A percentile compares a stretch with the other conserved stretches of the same genome.
Evolutionary conservation across 2,797 vertebrate species (phyloP).

Genomic region (Falco novaeseelandiae): DNA sequence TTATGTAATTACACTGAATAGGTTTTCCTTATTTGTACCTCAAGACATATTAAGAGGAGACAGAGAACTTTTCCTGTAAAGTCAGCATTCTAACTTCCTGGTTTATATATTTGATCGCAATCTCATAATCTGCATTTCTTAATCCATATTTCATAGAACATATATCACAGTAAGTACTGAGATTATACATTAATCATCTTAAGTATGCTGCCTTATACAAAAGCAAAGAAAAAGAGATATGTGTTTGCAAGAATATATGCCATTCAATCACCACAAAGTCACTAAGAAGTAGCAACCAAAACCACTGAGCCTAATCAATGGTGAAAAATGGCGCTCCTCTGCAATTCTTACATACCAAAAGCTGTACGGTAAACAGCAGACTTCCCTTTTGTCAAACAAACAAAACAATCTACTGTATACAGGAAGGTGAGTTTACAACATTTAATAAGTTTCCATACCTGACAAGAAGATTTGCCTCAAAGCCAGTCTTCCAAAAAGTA

Average conservation of each 20-base stretch:
- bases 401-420: neutral
- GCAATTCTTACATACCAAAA: neutral
- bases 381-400: neutral
- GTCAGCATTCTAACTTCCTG: neutral
- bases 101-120: neutral
- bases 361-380: neutral
- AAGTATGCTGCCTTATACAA: neutral
- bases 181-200: neutral
- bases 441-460: neutral
- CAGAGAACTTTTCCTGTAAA: neutral
- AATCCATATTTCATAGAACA: neutral
- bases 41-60: neutral
- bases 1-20: neutral
- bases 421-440: neutral
- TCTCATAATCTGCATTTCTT: neutral
- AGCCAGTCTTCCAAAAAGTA: neutral
- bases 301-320: neutral
- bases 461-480: neutral
- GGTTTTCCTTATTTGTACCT: neutral
- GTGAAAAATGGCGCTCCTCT: neutral
- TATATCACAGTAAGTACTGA: neutral
- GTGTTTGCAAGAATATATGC: neutral
- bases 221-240: neutral
- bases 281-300: neutral
- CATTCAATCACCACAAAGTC: neutral